A percentile compares a stretch with the other conserved stretches of the same genome.
Evolutionary conservation across 1,140 invertebrate genomes (phyloP).

Genomic region (Drosophila pseudoobscura): DNA sequence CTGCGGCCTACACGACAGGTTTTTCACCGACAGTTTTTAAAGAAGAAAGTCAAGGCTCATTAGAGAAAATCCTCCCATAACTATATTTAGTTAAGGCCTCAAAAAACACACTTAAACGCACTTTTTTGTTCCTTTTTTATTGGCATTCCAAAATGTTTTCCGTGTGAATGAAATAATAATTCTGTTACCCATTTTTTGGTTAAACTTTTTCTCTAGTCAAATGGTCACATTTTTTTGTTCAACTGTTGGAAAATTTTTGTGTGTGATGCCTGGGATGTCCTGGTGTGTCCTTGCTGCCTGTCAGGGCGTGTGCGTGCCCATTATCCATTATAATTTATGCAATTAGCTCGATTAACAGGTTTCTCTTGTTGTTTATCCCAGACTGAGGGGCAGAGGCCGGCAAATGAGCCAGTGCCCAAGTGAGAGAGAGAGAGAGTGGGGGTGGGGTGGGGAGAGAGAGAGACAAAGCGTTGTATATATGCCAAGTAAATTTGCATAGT

Average conservation of each 20-base stretch:
- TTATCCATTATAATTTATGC: constrained; percentile 76
- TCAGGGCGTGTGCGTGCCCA: constrained; percentile 38
- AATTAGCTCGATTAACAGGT: constrained; percentile 78
- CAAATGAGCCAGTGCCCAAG: background rate
- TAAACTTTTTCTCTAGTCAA: no score
- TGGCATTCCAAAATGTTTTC: no score
- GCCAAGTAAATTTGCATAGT: constrained; percentile 58
- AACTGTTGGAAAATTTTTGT: background rate
- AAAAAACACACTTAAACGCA: no score
- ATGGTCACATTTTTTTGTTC: no score
- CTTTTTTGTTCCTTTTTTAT: no score
- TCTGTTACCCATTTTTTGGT: no score
- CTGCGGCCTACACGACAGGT: no score
- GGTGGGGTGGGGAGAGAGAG: constrained; percentile 4
- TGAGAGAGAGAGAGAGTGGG: background rate
- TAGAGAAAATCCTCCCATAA: no score
- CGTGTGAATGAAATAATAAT: no score
- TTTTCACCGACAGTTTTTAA: no score
- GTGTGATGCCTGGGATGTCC: constrained; percentile 23
- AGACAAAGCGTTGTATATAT: constrained; percentile 46
- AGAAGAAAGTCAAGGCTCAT: no score
- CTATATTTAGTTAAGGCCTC: no score
- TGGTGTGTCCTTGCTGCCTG: constrained; percentile 7
- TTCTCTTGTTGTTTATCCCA: constrained; percentile 57
- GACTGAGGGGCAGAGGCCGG: constrained; percentile 10